Conservation (phyloP, 1,140 invertebrate species). For the Calephelis nemesis region DNA sequence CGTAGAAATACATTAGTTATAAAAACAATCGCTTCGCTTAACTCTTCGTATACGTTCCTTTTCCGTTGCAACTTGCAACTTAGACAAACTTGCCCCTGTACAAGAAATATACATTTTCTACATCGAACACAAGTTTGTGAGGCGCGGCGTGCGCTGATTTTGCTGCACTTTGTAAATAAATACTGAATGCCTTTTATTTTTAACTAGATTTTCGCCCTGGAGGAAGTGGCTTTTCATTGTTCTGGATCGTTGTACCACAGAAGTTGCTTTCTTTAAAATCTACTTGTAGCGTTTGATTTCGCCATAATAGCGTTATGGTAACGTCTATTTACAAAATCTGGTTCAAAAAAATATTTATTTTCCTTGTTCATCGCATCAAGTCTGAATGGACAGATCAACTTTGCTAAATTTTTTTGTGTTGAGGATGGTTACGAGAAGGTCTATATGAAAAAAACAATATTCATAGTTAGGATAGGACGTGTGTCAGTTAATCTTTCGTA, state of each 20-base stretch:
- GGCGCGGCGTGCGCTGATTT: conserved; percentile 47
- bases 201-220: conserved; percentile 24
- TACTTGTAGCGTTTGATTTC: conserved; percentile 4
- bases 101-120: conserved; percentile 67
- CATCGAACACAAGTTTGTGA: conserved; percentile 57
- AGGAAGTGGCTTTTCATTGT: conserved; percentile 18
- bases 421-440: too few species aligned
- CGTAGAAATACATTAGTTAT: too few species aligned
- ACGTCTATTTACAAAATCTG: too few species aligned
- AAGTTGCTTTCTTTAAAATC: conserved; percentile 1
- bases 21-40: conserved; percentile 5
- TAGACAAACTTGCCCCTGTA: conserved; percentile 59
- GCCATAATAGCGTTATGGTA: not conserved
- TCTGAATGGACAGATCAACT: too few species aligned
- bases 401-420: too few species aligned
- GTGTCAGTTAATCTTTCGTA: too few species aligned
- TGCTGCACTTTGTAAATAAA: conserved; percentile 58
- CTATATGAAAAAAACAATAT: too few species aligned
- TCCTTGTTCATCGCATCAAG: too few species aligned
- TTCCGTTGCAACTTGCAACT: conserved; percentile 50
- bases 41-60: not conserved
- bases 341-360: too few species aligned
- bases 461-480: too few species aligned
- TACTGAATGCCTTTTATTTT: conserved; percentile 43
- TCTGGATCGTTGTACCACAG: conserved; percentile 7